Base-by-base conservation (phyloP, 2,888 invertebrate species). In the Cotesia congregata region DNA sequence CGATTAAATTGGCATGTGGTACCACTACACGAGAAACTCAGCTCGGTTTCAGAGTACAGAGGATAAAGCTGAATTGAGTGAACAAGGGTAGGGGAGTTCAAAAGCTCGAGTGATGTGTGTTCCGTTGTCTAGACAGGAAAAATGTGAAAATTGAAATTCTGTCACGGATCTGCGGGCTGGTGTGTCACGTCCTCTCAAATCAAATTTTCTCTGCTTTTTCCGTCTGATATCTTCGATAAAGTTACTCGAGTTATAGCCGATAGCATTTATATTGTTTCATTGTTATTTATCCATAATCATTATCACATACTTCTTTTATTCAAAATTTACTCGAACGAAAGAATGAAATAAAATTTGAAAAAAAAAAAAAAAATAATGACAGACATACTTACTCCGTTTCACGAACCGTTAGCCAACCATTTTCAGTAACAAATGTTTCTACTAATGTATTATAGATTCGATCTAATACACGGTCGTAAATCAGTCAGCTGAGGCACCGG, bases 21-120 rank as follows among this genome's bases (percentile, higher is more conserved):
- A 50, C 30, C 50, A 50, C n/a, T 17, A n/a, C 15, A 68, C 60
- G 75, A 81, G 80, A 80, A 73, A 80, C 78, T 76, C 62, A 41
- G 62, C 74, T 74, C 80, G 79, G 81, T 81, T 80, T 80, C 81
- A 78, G 71, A 74, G 75, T 76, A 78, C 79, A 79, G 65, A 65
- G 70, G 67, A 69, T 65, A 40, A 12, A 50, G 50, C 50, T 12
- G 50, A 50, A 50, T 50, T 50, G 50, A 50, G 50, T 12, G 50
- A 50, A 50, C 12, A 2, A 12, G 50, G 50, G 3, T 30, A 30
- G 30, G 50, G 50, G 50, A 50, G 50, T 50, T 50, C 50, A 50
- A 50, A 50, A 50, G 50, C 50, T 50, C 50, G 6, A 7, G 12
- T 50, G 50, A 50, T 50, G 50, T 50, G 50, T 50, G 50, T 50